These are phyloP conservation scores for Chinchilla lanigera DNA, from an alignment of 2,113 vertebrate species.

Conservation along the genomic window DNA sequence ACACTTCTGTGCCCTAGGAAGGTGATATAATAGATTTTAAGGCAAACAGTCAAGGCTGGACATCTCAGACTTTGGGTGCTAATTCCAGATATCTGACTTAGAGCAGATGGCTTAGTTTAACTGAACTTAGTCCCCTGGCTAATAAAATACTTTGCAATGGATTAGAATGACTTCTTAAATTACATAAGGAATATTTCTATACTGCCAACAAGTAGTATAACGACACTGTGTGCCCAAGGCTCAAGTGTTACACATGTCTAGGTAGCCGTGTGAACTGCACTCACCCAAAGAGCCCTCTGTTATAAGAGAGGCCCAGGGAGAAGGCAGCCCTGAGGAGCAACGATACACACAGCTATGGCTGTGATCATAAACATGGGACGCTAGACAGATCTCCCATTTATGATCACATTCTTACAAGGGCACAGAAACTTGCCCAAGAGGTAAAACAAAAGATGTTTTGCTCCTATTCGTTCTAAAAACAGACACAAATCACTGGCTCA, in stretches of 20 bases:
- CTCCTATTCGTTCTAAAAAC: background rate
- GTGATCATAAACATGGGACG: background rate
- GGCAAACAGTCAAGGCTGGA: background rate
- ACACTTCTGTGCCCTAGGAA: background rate
- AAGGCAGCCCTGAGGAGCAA: background rate
- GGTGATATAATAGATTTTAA: background rate
- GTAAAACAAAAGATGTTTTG: background rate
- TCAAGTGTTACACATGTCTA: background rate
- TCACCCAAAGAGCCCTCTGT: background rate
- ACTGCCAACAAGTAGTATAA: background rate
- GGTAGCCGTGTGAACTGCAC: background rate
- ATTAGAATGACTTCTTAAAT: constrained; percentile 29
- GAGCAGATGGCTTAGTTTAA: background rate
- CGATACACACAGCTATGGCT: background rate
- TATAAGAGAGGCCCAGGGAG: background rate
- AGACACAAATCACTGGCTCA: background rate
- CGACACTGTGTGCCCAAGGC: background rate
- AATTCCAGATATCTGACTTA: background rate
- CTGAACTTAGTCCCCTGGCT: background rate
- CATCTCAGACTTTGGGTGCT: background rate
- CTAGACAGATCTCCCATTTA: background rate
- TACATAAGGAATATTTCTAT: background rate
- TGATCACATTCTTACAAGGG: background rate
- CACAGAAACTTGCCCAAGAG: background rate
- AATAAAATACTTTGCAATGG: background rate